These are phyloP conservation scores for Lypha dubia DNA, from an alignment of 2,888 invertebrate species.

Conservation along the genomic window DNA sequence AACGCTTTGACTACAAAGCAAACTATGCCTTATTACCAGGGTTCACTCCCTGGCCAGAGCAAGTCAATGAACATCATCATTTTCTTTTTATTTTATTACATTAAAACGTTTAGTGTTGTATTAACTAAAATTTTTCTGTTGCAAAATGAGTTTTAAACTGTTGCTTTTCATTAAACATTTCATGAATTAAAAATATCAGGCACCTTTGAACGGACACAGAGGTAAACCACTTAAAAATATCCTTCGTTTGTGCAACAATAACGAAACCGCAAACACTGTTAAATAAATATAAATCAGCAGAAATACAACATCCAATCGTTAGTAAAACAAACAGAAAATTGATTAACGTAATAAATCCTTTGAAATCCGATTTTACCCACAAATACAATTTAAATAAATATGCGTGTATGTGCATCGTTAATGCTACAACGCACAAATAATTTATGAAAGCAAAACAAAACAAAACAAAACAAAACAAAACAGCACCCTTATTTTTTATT, in stretches of 20 bases:
- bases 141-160: not conserved
- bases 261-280: constrained; percentile 12
- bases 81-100: too few relatives aligned
- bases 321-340: constrained; percentile 25
- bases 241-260: constrained; percentile 20
- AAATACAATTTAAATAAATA: constrained; percentile 23
- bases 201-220: not conserved
- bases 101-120: too few relatives aligned
- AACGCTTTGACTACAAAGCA: too few relatives aligned
- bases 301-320: not conserved
- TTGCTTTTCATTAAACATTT: not conserved
- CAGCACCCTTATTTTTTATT: not conserved
- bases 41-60: too few relatives aligned
- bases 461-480: too few relatives aligned
- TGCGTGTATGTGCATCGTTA: not conserved
- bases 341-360: constrained; percentile 47
- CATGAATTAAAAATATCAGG: constrained; percentile 1
- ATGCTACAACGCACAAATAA: not conserved
- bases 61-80: too few relatives aligned
- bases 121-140: not conserved
- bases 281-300: constrained; percentile 12
- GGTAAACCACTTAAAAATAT: not conserved
- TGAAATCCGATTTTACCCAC: constrained; percentile 14
- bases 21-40: too few relatives aligned
- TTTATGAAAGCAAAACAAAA: too few relatives aligned